Evolutionary conservation across 2,888 invertebrate genomes (phyloP).

Genomic region (Macrosiphum euphorbiae): DNA sequence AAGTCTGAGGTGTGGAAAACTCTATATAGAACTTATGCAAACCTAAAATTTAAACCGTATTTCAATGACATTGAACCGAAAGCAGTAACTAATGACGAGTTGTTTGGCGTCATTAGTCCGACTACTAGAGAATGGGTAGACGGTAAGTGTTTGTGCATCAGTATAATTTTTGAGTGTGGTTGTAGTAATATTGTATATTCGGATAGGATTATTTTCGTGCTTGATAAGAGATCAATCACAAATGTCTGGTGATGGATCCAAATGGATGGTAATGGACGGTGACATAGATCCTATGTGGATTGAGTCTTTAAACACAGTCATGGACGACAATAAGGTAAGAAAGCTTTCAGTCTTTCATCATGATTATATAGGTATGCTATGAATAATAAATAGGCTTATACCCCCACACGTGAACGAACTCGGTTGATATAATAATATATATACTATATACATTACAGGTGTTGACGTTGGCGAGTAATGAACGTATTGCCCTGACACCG

Average conservation of each 20-base stretch:
- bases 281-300: constrained; percentile 99
- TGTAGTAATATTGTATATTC: constrained; percentile 68
- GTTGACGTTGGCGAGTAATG: constrained; percentile 92
- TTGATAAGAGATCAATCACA: constrained; percentile 95
- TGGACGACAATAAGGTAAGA: constrained; percentile 94
- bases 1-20: constrained; percentile 95
- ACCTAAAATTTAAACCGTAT: constrained; percentile 84
- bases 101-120: constrained; percentile 95
- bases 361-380: background rate
- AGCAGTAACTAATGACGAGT: constrained; percentile 94
- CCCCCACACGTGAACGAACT: background rate
- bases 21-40: constrained; percentile 84
- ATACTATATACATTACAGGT: constrained; percentile 74
- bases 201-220: constrained; percentile 92
- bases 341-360: background rate
- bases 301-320: constrained; percentile 94
- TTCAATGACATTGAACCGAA: constrained; percentile 95
- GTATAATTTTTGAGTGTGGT: background rate
- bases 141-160: constrained; percentile 71
- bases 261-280: constrained; percentile 96
- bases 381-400: background rate
- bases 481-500: constrained; percentile 90
- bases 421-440: background rate
- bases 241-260: constrained; percentile 85
- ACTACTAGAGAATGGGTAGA: constrained; percentile 94